These are phyloP conservation scores for Rhorus exstirpatorius DNA, from an alignment of 2,888 invertebrate species.

Conservation along the genomic window DNA sequence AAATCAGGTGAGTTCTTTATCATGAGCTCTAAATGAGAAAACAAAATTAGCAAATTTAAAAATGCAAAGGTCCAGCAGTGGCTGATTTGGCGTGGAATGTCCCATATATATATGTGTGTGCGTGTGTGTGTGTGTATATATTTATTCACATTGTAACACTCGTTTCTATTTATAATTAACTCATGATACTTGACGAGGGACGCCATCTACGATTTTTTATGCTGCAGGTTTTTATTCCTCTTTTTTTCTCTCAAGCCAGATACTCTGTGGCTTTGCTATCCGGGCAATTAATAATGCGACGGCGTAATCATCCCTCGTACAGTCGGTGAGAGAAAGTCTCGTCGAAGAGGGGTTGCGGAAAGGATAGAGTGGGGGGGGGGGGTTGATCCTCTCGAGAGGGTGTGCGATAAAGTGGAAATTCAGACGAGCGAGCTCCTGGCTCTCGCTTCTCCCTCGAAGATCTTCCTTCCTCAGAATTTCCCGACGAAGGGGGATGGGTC, in stretches of 20 bases:
- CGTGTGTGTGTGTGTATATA: too few species aligned
- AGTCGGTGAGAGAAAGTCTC: conserved; percentile 56
- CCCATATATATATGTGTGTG: too few species aligned
- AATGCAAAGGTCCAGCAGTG: too few species aligned
- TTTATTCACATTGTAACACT: conserved; percentile 22
- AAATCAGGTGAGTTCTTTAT: too few species aligned
- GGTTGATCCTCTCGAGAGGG: conserved; percentile 65
- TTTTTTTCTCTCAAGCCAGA: conserved; percentile 50
- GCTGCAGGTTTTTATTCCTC: conserved; percentile 1
- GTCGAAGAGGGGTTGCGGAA: conserved; percentile 13
- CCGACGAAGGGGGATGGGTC: conserved; percentile 33
- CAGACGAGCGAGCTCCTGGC: conserved; percentile 55
- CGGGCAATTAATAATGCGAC: conserved; percentile 73
- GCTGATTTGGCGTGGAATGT: too few species aligned
- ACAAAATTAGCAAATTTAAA: too few species aligned
- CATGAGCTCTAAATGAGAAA: too few species aligned
- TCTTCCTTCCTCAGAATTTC: conserved; percentile 57
- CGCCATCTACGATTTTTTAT: conserved; percentile 16
- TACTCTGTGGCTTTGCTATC: conserved; percentile 65
- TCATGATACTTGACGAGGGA: conserved; percentile 54
- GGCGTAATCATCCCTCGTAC: conserved; percentile 63
- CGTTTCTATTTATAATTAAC: conserved; percentile 51
- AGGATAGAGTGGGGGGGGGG: conserved; percentile 37
- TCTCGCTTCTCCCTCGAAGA: conserved; percentile 38
- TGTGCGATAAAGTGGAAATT: conserved; percentile 72